These are phyloP conservation scores for Oreochromis aureus DNA, from an alignment of 2,113 vertebrate genomes.

Conservation along the genomic window DNA sequence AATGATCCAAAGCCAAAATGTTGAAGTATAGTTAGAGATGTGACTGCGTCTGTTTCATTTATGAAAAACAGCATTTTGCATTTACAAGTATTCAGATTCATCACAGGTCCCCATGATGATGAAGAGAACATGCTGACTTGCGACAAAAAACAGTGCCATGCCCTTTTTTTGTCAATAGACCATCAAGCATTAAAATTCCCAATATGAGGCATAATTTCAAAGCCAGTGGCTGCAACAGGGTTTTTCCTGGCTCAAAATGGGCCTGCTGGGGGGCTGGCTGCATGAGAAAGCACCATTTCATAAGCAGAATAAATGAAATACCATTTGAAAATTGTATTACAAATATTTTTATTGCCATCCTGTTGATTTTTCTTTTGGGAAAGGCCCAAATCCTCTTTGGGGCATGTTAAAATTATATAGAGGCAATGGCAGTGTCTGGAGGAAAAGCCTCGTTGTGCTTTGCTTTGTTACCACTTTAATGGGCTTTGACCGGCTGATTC, in stretches of 20 bases:
- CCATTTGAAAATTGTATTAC: neutral
- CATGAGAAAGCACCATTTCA: neutral
- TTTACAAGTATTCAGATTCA: neutral
- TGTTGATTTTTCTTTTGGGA: neutral
- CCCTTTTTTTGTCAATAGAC: neutral
- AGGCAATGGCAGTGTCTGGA: neutral
- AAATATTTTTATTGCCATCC: neutral
- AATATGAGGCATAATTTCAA: neutral
- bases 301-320: neutral
- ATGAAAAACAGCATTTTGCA: neutral
- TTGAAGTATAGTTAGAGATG: neutral
- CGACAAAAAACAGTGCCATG: neutral
- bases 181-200: neutral
- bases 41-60: neutral
- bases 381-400: neutral
- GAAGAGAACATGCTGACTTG: neutral
- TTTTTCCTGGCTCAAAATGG: neutral
- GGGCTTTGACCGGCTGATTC: neutral
- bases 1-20: neutral
- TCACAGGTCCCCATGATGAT: neutral
- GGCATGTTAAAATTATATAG: neutral
- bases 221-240: neutral
- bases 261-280: neutral
- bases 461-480: neutral
- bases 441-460: neutral